Percentiles rank a stretch among this genome's conserved stretches.
Conservation (phyloP, 30 jellyfish, hydroid and myxozoan species). For the Hydractinia symbiolongicarpus region DNA sequence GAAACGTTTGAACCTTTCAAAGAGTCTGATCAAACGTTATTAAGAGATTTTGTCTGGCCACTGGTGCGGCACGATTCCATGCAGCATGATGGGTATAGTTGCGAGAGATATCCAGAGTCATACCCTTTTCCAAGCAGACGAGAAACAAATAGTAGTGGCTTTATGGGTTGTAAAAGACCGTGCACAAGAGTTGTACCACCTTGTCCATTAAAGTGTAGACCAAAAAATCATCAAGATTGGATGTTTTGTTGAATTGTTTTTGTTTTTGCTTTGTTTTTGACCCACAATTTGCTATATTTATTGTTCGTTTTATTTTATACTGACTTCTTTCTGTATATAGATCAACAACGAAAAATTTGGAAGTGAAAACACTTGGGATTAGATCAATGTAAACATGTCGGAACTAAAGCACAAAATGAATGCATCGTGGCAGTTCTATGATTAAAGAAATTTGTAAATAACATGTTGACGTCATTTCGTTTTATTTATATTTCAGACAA, state of each 20-base stretch:
- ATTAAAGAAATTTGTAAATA: too few relatives aligned
- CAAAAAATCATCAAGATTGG: not conserved
- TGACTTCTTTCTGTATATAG: too few relatives aligned
- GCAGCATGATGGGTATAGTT: not conserved
- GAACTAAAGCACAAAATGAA: too few relatives aligned
- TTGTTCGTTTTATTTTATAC: too few relatives aligned
- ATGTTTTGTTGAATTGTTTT: not conserved
- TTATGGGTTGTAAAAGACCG: not conserved
- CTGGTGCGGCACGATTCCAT: not conserved
- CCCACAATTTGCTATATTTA: too few relatives aligned
- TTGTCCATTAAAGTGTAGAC: not conserved
- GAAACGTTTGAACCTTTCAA: not conserved
- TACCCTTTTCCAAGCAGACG: not conserved
- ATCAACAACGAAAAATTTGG: too few relatives aligned
- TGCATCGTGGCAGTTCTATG: too few relatives aligned
- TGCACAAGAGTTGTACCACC: not conserved
- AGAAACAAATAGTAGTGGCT: not conserved
- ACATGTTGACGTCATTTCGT: too few relatives aligned
- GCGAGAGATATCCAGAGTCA: not conserved
- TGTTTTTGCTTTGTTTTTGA: too few relatives aligned
- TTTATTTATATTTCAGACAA: too few relatives aligned
- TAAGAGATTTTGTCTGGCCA: not conserved
- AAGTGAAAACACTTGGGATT: too few relatives aligned
- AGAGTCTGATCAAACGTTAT: not conserved
- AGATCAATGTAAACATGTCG: too few relatives aligned